Conservation (phyloP, 2,797 vertebrate species). For the Valencia hispanica region DNA sequence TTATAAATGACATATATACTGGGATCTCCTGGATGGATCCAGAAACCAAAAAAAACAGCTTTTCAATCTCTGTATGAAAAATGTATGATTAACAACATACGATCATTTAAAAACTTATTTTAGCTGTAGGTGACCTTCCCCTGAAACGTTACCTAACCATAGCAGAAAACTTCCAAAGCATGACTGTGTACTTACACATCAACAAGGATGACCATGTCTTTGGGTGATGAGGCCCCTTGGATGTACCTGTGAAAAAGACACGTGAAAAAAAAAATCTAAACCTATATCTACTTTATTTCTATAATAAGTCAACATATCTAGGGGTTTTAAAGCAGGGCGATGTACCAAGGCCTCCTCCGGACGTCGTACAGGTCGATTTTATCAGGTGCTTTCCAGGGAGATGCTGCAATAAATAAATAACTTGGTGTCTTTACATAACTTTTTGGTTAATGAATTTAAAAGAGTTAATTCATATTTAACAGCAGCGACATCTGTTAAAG, state of each 20-base stretch:
- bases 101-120: neutral
- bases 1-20: neutral
- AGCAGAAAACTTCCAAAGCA: neutral
- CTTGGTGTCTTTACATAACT: neutral
- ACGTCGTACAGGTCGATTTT: slow-evolving; percentile 99
- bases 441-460: neutral
- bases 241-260: slow-evolving; percentile 87
- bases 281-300: neutral
- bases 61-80: neutral
- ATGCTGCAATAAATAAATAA: slow-evolving; percentile 76
- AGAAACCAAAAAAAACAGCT: neutral
- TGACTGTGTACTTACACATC: slow-evolving; percentile 90
- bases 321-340: neutral
- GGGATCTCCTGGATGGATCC: neutral
- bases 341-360: slow-evolving; percentile 94
- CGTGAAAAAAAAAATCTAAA: slow-evolving; percentile 19
- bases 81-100: neutral
- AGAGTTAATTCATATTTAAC: neutral
- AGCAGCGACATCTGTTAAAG: neutral
- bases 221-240: slow-evolving; percentile 96
- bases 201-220: slow-evolving; percentile 99
- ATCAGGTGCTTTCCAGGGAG: slow-evolving; percentile 95
- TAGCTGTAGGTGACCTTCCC: neutral
- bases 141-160: neutral
- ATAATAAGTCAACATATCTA: neutral